Evolutionary conservation across 1,140 invertebrate genomes (phyloP).

Genomic region (Brachystomella parvula): DNA sequence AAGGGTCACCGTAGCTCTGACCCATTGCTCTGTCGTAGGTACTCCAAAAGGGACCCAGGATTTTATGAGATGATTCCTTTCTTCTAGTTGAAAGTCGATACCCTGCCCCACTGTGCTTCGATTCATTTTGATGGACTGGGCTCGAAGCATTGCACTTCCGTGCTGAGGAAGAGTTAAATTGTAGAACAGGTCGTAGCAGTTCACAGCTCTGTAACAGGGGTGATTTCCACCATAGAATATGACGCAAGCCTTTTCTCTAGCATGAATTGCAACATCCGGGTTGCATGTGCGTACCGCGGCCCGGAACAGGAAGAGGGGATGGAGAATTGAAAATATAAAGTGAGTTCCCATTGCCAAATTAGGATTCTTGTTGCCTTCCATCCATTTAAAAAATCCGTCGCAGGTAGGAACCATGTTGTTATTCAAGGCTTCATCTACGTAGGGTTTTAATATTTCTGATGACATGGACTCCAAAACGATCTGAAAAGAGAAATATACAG

Average conservation of each 20-base stretch:
- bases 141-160: not conserved
- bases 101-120: not conserved
- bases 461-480: not conserved
- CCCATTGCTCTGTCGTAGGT: not conserved
- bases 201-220: not conserved
- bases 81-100: not conserved
- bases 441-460: not conserved
- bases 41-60: not conserved
- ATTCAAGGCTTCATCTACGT: not conserved
- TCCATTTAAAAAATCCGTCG: not conserved
- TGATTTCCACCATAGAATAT: not conserved
- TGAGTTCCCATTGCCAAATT: not conserved
- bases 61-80: not conserved
- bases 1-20: not conserved
- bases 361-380: not conserved
- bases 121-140: not conserved
- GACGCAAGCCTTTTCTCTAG: not conserved
- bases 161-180: not conserved
- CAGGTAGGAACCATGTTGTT: not conserved
- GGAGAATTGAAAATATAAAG: not conserved
- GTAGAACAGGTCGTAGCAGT: not conserved
- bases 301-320: not conserved
- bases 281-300: not conserved
- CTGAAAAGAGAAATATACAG: not conserved
- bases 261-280: not conserved